These are phyloP conservation scores for Oncorhynchus gorbuscha DNA, from an alignment of 2,113 vertebrate species.

Conservation along the genomic window DNA sequence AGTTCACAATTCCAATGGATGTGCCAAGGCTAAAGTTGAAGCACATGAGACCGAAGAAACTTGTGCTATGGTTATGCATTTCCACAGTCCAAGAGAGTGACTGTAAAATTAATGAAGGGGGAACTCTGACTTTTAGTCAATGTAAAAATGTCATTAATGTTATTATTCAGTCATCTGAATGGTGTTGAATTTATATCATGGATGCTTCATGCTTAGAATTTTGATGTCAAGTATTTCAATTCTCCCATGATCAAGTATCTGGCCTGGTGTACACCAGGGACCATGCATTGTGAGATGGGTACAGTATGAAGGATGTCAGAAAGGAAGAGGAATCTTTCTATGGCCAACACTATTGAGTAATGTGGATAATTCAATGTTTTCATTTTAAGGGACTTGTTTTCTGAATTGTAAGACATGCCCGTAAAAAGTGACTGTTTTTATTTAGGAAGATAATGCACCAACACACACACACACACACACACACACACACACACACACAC, in stretches of 20 bases:
- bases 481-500: too few relatives aligned
- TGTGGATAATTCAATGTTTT: neutral
- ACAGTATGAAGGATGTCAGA: slow-evolving; percentile 21
- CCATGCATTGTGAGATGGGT: slow-evolving; percentile 30
- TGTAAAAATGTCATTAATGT: slow-evolving; percentile 74
- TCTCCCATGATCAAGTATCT: slow-evolving; percentile 49
- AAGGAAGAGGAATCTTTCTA: slow-evolving; percentile 2
- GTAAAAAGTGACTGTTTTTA: neutral
- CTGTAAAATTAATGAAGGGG: slow-evolving; percentile 70
- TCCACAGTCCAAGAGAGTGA: slow-evolving; percentile 44
- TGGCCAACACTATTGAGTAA: neutral
- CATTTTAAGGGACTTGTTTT: neutral
- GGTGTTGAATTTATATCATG: slow-evolving; percentile 70
- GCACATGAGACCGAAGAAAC: neutral
- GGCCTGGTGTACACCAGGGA: slow-evolving; percentile 32
- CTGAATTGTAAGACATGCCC: neutral
- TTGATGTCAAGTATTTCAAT: slow-evolving; percentile 66
- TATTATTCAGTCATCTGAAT: slow-evolving; percentile 71
- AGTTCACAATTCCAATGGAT: neutral
- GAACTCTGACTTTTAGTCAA: slow-evolving; percentile 68
- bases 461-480: too few relatives aligned
- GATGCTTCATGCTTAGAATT: slow-evolving; percentile 62
- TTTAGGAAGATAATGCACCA: too few relatives aligned
- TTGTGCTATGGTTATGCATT: neutral
- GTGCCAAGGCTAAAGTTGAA: neutral